Conservation (phyloP, 2,888 invertebrate species). For the Trachelus troglodyta region DNA sequence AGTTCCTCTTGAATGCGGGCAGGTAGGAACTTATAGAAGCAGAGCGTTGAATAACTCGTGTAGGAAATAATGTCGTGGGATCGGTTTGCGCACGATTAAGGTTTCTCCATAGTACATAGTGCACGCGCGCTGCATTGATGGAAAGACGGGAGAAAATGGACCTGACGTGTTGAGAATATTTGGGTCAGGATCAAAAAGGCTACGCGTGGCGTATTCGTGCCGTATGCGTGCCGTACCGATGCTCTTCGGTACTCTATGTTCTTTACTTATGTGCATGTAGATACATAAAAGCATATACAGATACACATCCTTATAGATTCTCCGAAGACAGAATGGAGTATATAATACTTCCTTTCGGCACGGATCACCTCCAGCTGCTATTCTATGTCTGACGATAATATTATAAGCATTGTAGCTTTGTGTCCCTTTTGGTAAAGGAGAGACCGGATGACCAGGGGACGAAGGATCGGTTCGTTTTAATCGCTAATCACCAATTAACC, state of each 20-base stretch:
- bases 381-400: slow-evolving; percentile 41
- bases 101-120: slow-evolving; percentile 31
- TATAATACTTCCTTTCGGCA: not conserved
- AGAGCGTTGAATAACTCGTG: slow-evolving; percentile 30
- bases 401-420: slow-evolving; percentile 38
- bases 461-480: slow-evolving; percentile 63
- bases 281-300: not conserved
- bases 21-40: not conserved
- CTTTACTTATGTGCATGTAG: not conserved
- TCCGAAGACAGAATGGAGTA: not conserved
- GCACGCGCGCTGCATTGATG: slow-evolving; percentile 1
- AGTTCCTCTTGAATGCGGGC: slow-evolving; percentile 24
- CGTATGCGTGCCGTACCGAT: not conserved
- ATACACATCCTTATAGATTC: not conserved
- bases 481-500: slow-evolving; percentile 67
- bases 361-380: slow-evolving; percentile 24
- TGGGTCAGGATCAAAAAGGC: slow-evolving; percentile 28
- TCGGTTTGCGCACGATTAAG: slow-evolving; percentile 43
- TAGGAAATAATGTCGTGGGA: slow-evolving; percentile 53
- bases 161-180: slow-evolving; percentile 29
- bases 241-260: not conserved
- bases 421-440: slow-evolving; percentile 27
- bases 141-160: slow-evolving; percentile 30
- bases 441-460: slow-evolving; percentile 33
- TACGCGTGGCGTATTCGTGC: not conserved